These are phyloP conservation scores for Dasysyrphus albostriatus DNA, from an alignment of 2,888 invertebrate species.

Conservation along the genomic window DNA sequence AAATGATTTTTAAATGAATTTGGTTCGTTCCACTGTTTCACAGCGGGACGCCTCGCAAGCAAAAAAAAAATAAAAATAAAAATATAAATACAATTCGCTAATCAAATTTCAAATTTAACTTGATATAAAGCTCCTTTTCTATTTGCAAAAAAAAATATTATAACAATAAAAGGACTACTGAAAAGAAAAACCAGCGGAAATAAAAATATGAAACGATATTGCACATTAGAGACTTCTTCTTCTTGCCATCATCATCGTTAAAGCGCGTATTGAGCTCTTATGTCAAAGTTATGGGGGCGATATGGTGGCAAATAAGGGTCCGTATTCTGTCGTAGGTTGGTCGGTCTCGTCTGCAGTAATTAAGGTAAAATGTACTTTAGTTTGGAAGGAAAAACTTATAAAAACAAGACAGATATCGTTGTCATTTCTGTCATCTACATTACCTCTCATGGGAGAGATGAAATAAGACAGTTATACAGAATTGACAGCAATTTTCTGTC, in stretches of 20 bases:
- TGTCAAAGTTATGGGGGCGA: not conserved
- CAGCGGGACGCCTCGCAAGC: not conserved
- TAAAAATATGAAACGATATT: slow-evolving; percentile 56
- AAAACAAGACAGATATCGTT: slow-evolving; percentile 26
- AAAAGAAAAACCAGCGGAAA: slow-evolving; percentile 6
- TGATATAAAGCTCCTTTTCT: not conserved
- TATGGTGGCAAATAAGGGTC: not conserved
- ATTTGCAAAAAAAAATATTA: not conserved
- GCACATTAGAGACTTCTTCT: slow-evolving; percentile 45
- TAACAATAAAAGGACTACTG: not conserved
- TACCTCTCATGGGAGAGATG: slow-evolving; percentile 62
- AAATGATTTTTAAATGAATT: slow-evolving; percentile 3
- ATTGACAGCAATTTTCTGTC: slow-evolving; percentile 63
- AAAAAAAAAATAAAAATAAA: slow-evolving; percentile 8
- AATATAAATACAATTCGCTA: slow-evolving; percentile 29
- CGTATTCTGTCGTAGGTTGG: not conserved
- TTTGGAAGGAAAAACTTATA: not conserved
- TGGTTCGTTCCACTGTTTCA: not conserved
- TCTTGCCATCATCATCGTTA: not conserved
- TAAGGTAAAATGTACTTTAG: slow-evolving; percentile 44
- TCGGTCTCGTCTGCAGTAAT: slow-evolving; percentile 48
- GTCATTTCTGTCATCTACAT: slow-evolving; percentile 52
- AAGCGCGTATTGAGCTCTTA: not conserved
- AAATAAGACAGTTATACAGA: slow-evolving; percentile 54
- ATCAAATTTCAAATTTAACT: slow-evolving; percentile 57